Evolutionary conservation across 35 echinoderm and acorn worm genomes (phyloP).

Genomic region (Ptychodera flava): DNA sequence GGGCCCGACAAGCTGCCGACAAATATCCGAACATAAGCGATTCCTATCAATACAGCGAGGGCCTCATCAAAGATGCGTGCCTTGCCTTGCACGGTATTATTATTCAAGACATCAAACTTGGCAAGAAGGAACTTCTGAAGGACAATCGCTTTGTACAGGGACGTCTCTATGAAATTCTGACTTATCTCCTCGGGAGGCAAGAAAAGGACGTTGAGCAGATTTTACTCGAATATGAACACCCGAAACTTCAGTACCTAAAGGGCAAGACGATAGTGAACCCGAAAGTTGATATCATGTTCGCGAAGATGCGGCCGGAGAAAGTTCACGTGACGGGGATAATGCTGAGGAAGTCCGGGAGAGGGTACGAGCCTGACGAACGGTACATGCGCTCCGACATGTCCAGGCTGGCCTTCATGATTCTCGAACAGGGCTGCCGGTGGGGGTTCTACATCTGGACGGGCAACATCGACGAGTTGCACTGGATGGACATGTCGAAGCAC

Average conservation of each 20-base stretch:
- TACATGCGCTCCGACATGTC: conserved; percentile 74
- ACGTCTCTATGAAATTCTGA: conserved; percentile 78
- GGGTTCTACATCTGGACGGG: conserved; percentile 89
- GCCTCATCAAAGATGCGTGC: conserved; percentile 70
- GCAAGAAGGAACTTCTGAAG: conserved; percentile 86
- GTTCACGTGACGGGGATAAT: conserved; percentile 53
- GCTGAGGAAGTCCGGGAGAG: conserved; percentile 53
- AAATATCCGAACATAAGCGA: conserved; percentile 87
- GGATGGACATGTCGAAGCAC: conserved; percentile 61
- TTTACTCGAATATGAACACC: conserved; percentile 68
- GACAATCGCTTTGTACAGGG: conserved; percentile 83
- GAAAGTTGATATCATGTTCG: conserved; percentile 74
- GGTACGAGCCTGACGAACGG: conserved; percentile 73
- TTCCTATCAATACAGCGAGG: conserved; percentile 81
- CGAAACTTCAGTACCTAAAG: conserved; percentile 68
- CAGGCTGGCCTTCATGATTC: conserved; percentile 65
- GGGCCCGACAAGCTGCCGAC: neutral
- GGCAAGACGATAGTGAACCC: conserved; percentile 75
- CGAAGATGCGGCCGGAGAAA: conserved; percentile 54
- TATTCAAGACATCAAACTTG: conserved; percentile 81
- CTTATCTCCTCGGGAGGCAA: conserved; percentile 74
- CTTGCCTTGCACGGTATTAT: conserved; percentile 88
- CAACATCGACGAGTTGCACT: conserved; percentile 63
- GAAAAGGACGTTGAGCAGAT: conserved; percentile 87
- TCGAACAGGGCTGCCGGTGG: conserved; percentile 70